Percentiles rank a stretch among this genome's conserved stretches.
Conservation (phyloP, 2,888 invertebrate genomes). For the Formica aserva region DNA sequence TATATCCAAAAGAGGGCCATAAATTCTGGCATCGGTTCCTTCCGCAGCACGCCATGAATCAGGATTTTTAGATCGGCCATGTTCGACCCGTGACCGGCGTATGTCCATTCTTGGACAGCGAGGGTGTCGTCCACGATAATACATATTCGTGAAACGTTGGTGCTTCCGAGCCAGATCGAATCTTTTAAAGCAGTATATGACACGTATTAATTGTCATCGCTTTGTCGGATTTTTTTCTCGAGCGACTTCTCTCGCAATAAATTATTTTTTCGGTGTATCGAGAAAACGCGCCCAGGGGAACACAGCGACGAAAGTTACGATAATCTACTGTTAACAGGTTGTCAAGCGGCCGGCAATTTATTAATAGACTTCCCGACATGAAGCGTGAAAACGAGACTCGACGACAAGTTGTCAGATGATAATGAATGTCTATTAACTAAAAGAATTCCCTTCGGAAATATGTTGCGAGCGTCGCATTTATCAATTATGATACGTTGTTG, state of each 20-base stretch:
- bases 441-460: background rate
- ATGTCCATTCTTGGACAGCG: constrained; percentile 6
- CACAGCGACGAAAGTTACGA: constrained; percentile 26
- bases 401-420: constrained; percentile 40
- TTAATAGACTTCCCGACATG: constrained; percentile 18
- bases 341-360: constrained; percentile 27
- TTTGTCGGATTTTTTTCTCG: constrained; percentile 20
- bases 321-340: constrained; percentile 45
- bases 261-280: constrained; percentile 18
- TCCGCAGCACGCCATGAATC: constrained; percentile 76
- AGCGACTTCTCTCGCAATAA: background rate
- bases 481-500: background rate
- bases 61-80: constrained; percentile 78
- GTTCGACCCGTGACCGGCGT: constrained; percentile 54
- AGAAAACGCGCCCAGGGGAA: background rate
- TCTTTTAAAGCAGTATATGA: constrained; percentile 43
- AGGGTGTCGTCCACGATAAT: constrained; percentile 43
- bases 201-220: constrained; percentile 24
- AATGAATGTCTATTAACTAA: constrained; percentile 30
- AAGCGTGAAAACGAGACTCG: constrained; percentile 17
- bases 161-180: constrained; percentile 11
- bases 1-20: constrained; percentile 71
- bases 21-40: constrained; percentile 78
- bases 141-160: constrained; percentile 36
- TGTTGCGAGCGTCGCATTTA: background rate